Evolutionary conservation across 92 coral and sea anemone genomes (phyloP).

Genomic region (Zoanthus gigantus): DNA sequence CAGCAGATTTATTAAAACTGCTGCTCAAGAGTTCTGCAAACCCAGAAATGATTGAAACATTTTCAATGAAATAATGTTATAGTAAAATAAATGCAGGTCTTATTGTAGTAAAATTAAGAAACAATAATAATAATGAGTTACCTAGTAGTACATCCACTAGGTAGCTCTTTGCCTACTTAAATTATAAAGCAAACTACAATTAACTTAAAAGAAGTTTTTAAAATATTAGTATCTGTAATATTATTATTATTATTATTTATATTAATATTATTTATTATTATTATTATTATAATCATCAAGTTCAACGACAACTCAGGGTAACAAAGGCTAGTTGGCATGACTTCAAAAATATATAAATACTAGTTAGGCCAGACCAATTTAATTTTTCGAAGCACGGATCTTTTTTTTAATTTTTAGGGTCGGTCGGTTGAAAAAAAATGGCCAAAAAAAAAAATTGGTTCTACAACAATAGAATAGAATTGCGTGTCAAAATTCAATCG

Average conservation of each 20-base stretch:
- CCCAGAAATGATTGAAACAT: constrained; percentile 3
- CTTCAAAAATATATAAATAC: constrained; percentile 5
- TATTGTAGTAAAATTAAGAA: constrained; percentile 1
- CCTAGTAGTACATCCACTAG: constrained; percentile 4
- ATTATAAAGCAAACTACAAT: constrained; percentile 1
- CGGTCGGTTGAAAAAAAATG: too few relatives aligned
- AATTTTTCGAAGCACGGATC: too few relatives aligned
- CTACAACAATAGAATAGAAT: too few relatives aligned
- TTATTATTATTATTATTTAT: too few relatives aligned
- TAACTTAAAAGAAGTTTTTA: background rate
- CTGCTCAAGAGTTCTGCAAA: constrained; percentile 4
- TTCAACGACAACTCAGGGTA: constrained; percentile 4
- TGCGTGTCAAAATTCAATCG: too few relatives aligned
- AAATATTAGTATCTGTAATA: background rate
- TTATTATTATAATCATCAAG: background rate
- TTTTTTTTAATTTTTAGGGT: too few relatives aligned
- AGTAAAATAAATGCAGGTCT: constrained; percentile 2
- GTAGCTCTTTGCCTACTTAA: constrained; percentile 3
- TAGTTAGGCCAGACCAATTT: background rate
- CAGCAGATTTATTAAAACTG: constrained; percentile 2
- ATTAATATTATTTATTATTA: too few relatives aligned
- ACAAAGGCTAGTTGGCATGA: constrained; percentile 13
- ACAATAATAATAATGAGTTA: constrained; percentile 1
- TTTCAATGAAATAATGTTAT: constrained; percentile 1
- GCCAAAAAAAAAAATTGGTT: too few relatives aligned